These are phyloP conservation scores for Zalophus californianus DNA, from an alignment of 2,797 vertebrate genomes.

Conservation along the genomic window DNA sequence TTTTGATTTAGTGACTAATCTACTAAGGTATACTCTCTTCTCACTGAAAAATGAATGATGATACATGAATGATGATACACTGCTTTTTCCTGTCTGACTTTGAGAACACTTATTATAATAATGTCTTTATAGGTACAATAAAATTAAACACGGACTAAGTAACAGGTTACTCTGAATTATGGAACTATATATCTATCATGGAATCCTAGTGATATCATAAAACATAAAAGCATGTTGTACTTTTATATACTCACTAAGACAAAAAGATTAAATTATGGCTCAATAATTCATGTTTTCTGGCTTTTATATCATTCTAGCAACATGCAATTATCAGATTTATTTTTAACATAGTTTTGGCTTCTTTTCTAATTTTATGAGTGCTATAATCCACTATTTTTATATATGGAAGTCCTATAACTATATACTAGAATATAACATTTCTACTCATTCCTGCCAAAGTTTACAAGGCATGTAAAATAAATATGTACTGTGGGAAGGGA, in stretches of 20 bases:
- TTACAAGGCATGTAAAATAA: constrained; percentile 2
- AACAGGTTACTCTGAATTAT: constrained; percentile 53
- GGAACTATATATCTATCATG: constrained; percentile 49
- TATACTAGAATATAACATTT: not conserved
- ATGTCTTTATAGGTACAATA: constrained; percentile 37
- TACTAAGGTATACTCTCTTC: not conserved
- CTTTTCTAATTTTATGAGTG: constrained; percentile 45
- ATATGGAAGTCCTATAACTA: not conserved
- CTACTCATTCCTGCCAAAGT: not conserved
- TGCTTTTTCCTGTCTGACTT: not conserved
- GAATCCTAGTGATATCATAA: constrained; percentile 54
- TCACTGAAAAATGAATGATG: not conserved
- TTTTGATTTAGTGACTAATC: constrained; percentile 31
- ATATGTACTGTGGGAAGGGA: not conserved
- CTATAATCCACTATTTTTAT: not conserved
- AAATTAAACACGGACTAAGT: constrained; percentile 65
- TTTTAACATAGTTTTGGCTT: not conserved
- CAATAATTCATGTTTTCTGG: constrained; percentile 50
- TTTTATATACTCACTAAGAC: constrained; percentile 55
- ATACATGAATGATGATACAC: not conserved
- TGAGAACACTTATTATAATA: constrained; percentile 20
- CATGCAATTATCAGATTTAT: constrained; percentile 54
- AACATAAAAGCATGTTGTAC: constrained; percentile 58
- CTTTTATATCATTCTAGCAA: not conserved
- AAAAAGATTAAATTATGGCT: constrained; percentile 54